Base-by-base conservation (phyloP, 2,113 vertebrate species). In the Sorex araneus region DNA sequence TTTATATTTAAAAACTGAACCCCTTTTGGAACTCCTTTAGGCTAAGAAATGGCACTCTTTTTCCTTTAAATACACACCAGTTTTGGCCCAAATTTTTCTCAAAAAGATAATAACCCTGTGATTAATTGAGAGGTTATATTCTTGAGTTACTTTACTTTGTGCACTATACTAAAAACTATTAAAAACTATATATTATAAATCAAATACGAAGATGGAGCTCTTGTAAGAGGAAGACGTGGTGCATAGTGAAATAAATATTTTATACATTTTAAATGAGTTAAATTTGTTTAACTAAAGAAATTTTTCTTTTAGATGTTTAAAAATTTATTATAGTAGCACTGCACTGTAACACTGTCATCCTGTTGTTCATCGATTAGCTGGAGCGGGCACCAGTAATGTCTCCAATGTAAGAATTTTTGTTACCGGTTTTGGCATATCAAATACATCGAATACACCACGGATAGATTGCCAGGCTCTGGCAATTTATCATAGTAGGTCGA, bases 321-420 rank as follows among this genome's bases (percentile, higher is more conserved):
- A 82, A 50, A 50, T 86, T 60, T 63, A 81, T 50, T 75, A 28
- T 66, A 78, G 71, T 67, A n/a, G n/a, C n/a, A n/a, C n/a, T n/a
- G n/a, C n/a, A n/a, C n/a, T n/a, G n/a, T n/a, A n/a, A n/a, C n/a
- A n/a, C n/a, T n/a, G n/a, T n/a, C n/a, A n/a, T n/a, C n/a, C n/a
- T n/a, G n/a, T n/a, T n/a, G n/a, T n/a, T n/a, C n/a, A n/a, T n/a
- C n/a, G n/a, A n/a, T n/a, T n/a, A n/a, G n/a, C n/a, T n/a, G n/a
- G n/a, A n/a, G n/a, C n/a, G n/a, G n/a, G n/a, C n/a, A n/a, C n/a
- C n/a, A n/a, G n/a, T n/a, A n/a, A n/a, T n/a, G n/a, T n/a, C n/a
- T n/a, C n/a, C n/a, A n/a, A n/a, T n/a, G n/a, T n/a, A n/a, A n/a
- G n/a, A n/a, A n/a, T n/a, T n/a, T n/a, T n/a, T n/a, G n/a, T n/a